phyloP scores from a whole-genome alignment of 1,140 invertebrate species.

The Spodoptera frugiperda region DNA sequence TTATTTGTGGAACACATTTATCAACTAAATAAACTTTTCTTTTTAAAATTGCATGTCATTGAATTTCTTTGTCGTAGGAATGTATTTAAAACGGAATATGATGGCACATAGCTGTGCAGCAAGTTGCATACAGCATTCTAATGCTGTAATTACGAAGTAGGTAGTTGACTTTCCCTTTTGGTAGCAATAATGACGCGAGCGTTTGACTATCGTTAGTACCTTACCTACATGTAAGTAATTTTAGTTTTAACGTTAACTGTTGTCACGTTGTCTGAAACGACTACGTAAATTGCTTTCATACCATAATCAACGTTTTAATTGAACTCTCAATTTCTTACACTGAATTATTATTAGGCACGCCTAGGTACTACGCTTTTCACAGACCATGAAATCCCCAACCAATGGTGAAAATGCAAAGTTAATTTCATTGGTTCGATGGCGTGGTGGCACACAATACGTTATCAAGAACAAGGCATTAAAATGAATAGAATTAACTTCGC shows the following conservation, averaged over 20 bases:
- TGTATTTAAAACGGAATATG: not conserved
- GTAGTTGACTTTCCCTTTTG: slow-evolving; percentile 21
- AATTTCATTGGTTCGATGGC: not conserved
- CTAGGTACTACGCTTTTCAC: not conserved
- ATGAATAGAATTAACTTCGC: slow-evolving; percentile 20
- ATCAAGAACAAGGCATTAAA: slow-evolving; percentile 41
- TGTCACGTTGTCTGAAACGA: not conserved
- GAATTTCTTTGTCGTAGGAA: not conserved
- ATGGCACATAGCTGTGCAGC: slow-evolving; percentile 1
- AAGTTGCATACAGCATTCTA: slow-evolving; percentile 9
- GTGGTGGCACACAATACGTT: slow-evolving; percentile 15
- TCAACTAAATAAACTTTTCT: too few species aligned
- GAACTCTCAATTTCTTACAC: too few species aligned
- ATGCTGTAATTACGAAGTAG: not conserved
- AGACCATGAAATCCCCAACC: not conserved
- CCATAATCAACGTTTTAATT: too few species aligned
- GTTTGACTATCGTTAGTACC: not conserved
- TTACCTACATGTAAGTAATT: not conserved
- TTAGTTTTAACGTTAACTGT: not conserved
- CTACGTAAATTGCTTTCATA: too few species aligned
- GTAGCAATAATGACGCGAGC: not conserved
- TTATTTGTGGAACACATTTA: not conserved
- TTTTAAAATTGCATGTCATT: not conserved
- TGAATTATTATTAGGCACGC: too few species aligned
- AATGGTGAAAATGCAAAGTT: not conserved